Percentiles rank a stretch among this genome's conserved stretches.
Evolutionary conservation across 2,113 vertebrate species (phyloP).

Genomic region (Pseudolaguvia tuberculata): DNA sequence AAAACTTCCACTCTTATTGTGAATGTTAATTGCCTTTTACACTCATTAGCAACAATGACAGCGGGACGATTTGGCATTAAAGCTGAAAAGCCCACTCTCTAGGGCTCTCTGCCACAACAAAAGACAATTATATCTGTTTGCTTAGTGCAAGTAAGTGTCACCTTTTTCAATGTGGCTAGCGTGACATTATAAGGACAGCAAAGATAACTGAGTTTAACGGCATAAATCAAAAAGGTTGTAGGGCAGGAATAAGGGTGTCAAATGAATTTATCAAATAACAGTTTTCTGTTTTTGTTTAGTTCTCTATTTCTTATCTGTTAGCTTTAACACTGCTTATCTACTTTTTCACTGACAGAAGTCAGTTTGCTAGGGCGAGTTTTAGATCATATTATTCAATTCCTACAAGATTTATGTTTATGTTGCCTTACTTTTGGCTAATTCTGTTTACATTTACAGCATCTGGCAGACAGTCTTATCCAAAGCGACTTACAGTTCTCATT

Average conservation of each 20-base stretch:
- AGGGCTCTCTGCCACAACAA: constrained; percentile 55
- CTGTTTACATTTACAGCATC: too few species aligned
- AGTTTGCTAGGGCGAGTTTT: too few species aligned
- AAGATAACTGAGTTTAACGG: constrained; percentile 56
- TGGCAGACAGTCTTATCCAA: too few species aligned
- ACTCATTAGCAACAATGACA: constrained; percentile 63
- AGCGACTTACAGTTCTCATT: too few species aligned
- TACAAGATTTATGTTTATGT: too few species aligned
- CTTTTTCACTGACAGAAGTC: too few species aligned
- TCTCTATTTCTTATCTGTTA: neutral
- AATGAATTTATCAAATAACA: constrained; percentile 53
- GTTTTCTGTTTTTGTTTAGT: constrained; percentile 3
- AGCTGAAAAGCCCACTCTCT: constrained; percentile 54
- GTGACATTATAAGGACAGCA: constrained; percentile 57
- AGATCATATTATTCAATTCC: too few species aligned
- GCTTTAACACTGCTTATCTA: neutral
- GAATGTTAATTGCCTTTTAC: constrained; percentile 54
- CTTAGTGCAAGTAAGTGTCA: constrained; percentile 42
- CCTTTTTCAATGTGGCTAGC: constrained; percentile 54
- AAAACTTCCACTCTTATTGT: constrained; percentile 22
- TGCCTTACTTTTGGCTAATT: too few species aligned
- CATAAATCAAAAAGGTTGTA: constrained; percentile 56
- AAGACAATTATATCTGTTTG: constrained; percentile 61
- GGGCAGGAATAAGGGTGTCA: constrained; percentile 65
- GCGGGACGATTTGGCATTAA: constrained; percentile 57